A percentile compares a stretch with the other conserved stretches of the same genome.
phyloP scores from a whole-genome alignment of 2,797 vertebrate genomes.

The Cryptoprocta ferox region DNA sequence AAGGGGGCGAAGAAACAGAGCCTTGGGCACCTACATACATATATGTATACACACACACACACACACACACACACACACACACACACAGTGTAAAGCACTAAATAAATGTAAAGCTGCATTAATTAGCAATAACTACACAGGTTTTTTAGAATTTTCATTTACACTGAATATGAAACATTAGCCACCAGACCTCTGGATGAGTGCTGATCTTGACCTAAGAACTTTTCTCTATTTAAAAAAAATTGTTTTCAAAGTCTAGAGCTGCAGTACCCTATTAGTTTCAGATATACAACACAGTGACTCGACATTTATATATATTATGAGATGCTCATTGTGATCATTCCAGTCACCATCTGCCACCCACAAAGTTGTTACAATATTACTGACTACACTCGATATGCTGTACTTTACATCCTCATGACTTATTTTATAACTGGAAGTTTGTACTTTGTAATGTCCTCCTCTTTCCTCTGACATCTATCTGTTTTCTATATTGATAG shows the following conservation, averaged over 20 bases:
- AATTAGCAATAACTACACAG: slow-evolving; percentile 27
- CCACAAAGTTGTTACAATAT: neutral
- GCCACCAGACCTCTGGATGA: neutral
- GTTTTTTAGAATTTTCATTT: neutral
- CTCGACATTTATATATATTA: neutral
- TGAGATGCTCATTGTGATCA: neutral
- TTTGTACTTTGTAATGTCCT: neutral
- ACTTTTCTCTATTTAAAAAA: neutral
- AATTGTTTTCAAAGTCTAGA: neutral
- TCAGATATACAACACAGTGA: neutral
- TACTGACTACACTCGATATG: neutral
- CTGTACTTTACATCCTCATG: neutral
- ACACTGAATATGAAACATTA: slow-evolving; percentile 27
- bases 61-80: neutral
- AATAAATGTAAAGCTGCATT: neutral
- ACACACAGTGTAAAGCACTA: neutral
- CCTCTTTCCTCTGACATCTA: neutral
- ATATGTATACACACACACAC: neutral
- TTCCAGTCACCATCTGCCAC: neutral
- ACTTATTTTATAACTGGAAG: neutral
- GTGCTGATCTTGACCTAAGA: neutral
- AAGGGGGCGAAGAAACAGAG: neutral
- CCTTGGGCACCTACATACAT: neutral
- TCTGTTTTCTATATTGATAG: neutral
- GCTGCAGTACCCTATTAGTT: neutral